Evolutionary conservation across 2,113 vertebrate genomes (phyloP), one percentile per base, ranked within the genome.

Genomic region (Protobothrops mucrosquamatus): DNA sequence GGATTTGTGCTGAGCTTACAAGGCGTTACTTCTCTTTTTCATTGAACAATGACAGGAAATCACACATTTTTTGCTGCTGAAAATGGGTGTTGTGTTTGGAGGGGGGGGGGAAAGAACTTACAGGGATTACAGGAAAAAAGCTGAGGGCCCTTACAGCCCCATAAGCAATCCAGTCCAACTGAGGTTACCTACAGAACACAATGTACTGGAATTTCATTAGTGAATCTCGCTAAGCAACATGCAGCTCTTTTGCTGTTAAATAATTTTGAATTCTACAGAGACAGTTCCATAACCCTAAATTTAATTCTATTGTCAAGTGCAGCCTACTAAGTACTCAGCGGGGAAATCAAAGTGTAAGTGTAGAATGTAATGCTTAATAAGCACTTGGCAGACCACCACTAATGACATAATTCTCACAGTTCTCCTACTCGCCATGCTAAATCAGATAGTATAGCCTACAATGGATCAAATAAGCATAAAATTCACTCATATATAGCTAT

Each of bases 271-370:
- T 20, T 3, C 9, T 85, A 56, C 15, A 87, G 0, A 91, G 9
- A 2, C 26, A 89, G 52, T 0, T 92, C 18, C 54, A 95, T 23
- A 7, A 91, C 4, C 18, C 92, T 90, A 15, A 1, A 90, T 55
- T 90, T 91, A 69, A 14, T 56, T 93, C 1, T 56, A 93, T 0
- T 15, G 69, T 52, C 26, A 64, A 88, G 87, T 22, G 3, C 10
- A 15, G 91, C 2, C 88, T 93, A n/a, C n/a, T 93, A 23, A 48
- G 29, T 6, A 90, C 12, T 46, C 88, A 93, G 1, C 39, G 29
- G 89, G 46, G 54, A 91, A 91, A 86, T 59, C 23, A 85, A 91
- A 91, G 39, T 48, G 91, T 85, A 91, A 59, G 54, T 87, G 9
- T 10, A 55, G n/a, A 64, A 92, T 92, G 43, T 64, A 88, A 34